Conservation (phyloP, 2,888 invertebrate species). For the Hydroisotoma schaefferi region DNA sequence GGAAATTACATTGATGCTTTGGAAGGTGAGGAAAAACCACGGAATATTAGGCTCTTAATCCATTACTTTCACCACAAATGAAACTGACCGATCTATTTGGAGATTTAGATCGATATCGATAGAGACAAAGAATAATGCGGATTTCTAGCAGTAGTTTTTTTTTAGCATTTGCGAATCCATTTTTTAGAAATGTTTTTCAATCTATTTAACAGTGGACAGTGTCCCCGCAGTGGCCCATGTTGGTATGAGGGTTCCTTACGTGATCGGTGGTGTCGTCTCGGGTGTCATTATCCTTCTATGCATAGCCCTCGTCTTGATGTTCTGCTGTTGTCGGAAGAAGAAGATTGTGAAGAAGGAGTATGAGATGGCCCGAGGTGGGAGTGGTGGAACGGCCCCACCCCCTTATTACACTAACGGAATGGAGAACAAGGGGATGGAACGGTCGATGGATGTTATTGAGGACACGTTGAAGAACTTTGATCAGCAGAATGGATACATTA, state of each 20-base stretch:
- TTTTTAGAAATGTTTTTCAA: conserved; percentile 37
- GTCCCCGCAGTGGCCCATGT: conserved; percentile 55
- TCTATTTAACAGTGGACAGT: conserved; percentile 53
- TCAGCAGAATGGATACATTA: conserved; percentile 70
- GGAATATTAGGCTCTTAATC: too few species aligned
- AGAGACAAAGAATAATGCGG: too few species aligned
- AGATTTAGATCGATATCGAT: too few species aligned
- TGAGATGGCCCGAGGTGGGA: conserved; percentile 66
- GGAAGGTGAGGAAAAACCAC: conserved; percentile 42
- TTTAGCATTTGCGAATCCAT: neutral
- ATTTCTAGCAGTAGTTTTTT: too few species aligned
- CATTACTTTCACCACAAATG: neutral
- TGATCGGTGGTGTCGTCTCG: conserved; percentile 63
- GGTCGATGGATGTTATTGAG: conserved; percentile 77
- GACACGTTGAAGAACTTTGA: conserved; percentile 72
- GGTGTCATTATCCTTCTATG: conserved; percentile 76
- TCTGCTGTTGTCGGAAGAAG: conserved; percentile 78
- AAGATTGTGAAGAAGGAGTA: conserved; percentile 85
- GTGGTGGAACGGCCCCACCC: conserved; percentile 78
- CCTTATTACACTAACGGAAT: conserved; percentile 83
- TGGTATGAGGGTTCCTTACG: conserved; percentile 58
- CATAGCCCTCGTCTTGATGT: conserved; percentile 70
- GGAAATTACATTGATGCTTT: conserved; percentile 77
- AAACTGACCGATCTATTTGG: too few species aligned
- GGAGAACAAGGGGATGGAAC: conserved; percentile 88